A percentile compares a stretch with the other conserved stretches of the same genome.
phyloP scores from a whole-genome alignment of 1,140 invertebrate genomes.

The Bombyx mandarina region DNA sequence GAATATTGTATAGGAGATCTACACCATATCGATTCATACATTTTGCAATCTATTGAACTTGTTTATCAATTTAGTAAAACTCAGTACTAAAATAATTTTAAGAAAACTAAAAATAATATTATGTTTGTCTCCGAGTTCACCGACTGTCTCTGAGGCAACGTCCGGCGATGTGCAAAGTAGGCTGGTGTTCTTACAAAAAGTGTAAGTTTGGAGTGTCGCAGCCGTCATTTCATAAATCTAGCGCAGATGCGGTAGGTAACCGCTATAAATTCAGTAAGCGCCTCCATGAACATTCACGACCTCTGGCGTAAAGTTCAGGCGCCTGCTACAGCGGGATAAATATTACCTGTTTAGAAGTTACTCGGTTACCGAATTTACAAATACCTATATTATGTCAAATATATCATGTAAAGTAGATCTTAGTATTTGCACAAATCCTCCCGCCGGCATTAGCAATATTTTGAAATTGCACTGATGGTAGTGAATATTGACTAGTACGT shows the following conservation, averaged over 20 bases:
- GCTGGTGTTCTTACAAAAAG: constrained; percentile 25
- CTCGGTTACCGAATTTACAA: no score
- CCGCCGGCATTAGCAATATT: no score
- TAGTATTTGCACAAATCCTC: no score
- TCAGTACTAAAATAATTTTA: background rate
- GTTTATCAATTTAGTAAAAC: background rate
- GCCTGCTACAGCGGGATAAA: constrained; percentile 4
- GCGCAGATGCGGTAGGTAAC: constrained; percentile 41
- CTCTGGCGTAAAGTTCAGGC: constrained; percentile 9
- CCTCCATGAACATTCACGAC: constrained; percentile 8
- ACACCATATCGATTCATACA: background rate
- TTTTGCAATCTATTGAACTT: background rate
- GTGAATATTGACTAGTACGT: no score
- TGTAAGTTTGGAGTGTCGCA: constrained; percentile 34
- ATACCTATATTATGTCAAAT: no score
- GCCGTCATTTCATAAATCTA: constrained; percentile 42
- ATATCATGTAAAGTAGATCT: no score
- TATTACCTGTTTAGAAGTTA: background rate
- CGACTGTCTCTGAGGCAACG: background rate
- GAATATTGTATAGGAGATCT: background rate
- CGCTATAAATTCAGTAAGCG: constrained; percentile 43
- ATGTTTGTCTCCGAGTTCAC: background rate
- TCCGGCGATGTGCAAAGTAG: constrained; percentile 6
- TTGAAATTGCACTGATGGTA: no score
- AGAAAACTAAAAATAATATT: background rate